phyloP scores from a whole-genome alignment of 2,113 vertebrate genomes.

The Zingel zingel region DNA sequence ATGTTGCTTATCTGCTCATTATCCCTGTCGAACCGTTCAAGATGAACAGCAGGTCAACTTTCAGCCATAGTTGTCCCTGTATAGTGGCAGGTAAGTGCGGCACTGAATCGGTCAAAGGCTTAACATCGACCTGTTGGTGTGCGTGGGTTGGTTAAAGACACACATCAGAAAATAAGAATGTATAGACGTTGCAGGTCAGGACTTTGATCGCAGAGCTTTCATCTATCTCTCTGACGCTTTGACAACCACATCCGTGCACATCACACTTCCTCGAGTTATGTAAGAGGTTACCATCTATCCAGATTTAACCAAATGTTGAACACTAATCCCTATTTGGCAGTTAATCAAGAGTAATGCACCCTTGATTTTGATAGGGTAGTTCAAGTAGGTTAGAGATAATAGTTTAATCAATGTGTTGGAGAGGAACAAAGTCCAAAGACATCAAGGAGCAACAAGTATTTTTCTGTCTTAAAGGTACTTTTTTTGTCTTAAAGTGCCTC shows the following conservation, averaged over 20 bases:
- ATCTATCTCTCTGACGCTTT: neutral
- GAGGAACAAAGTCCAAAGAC: slow-evolving; percentile 13
- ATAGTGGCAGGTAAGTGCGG: neutral
- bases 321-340: slow-evolving; percentile 36
- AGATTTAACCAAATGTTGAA: slow-evolving; percentile 39
- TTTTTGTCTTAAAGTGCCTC: neutral
- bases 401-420: neutral
- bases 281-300: neutral
- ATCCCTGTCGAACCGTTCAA: fast-evolving
- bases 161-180: slow-evolving; percentile 9
- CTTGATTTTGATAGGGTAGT: neutral
- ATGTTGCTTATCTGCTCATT: neutral
- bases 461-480: neutral
- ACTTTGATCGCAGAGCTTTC: neutral
- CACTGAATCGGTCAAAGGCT: neutral
- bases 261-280: slow-evolving; percentile 24
- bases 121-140: neutral
- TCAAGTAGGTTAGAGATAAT: slow-evolving; percentile 4
- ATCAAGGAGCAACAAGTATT: neutral
- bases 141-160: neutral
- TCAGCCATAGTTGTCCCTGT: neutral
- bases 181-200: neutral
- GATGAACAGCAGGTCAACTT: neutral
- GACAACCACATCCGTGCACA: neutral
- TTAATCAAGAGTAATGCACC: neutral